A percentile compares a stretch with the other conserved stretches of the same genome.
phyloP scores from a whole-genome alignment of 2,113 vertebrate species.

The Oceanites oceanicus region DNA sequence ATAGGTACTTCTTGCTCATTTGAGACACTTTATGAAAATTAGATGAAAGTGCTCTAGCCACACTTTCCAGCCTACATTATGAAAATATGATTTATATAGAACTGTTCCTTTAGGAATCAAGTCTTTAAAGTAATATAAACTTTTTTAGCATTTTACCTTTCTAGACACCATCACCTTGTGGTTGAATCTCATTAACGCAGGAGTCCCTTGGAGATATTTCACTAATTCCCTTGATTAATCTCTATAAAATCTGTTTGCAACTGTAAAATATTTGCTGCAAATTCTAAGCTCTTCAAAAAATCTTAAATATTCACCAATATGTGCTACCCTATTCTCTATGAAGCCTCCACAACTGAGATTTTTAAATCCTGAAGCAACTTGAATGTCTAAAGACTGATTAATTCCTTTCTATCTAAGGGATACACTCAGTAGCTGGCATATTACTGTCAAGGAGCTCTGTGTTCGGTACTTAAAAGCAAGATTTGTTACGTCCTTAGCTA shows the following conservation, averaged over 20 bases:
- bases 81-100: background rate
- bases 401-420: background rate
- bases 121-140: background rate
- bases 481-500: rapidly evolving
- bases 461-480: background rate
- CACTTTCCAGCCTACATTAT: background rate
- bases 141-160: background rate
- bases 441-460: background rate
- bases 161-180: background rate
- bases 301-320: background rate
- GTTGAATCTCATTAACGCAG: background rate
- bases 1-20: background rate
- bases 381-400: background rate
- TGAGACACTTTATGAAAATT: background rate
- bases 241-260: background rate
- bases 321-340: background rate
- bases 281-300: background rate
- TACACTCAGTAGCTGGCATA: background rate
- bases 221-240: background rate
- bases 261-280: background rate
- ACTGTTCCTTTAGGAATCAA: background rate
- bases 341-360: background rate
- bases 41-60: background rate
- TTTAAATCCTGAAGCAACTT: background rate
- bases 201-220: background rate